These are phyloP conservation scores for Drosophila pseudoobscura DNA, from an alignment of 1,140 invertebrate species.

Conservation along the genomic window DNA sequence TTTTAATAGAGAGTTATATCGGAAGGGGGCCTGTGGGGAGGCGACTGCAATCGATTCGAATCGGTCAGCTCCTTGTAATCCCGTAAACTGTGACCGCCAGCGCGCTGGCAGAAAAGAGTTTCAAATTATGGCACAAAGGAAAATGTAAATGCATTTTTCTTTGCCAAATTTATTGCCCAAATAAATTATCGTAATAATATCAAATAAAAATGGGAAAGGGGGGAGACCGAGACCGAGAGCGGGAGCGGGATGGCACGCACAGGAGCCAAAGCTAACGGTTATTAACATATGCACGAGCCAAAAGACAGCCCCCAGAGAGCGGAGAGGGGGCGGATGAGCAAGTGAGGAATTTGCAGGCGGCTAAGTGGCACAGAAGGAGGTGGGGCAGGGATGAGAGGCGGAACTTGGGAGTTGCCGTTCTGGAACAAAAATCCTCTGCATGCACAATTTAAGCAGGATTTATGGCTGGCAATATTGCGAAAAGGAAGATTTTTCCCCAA, in stretches of 20 bases:
- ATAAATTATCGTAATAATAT: slow-evolving; percentile 82
- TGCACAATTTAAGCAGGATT: slow-evolving; percentile 82
- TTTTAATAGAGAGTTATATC: slow-evolving; percentile 48
- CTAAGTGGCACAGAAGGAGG: slow-evolving; percentile 43
- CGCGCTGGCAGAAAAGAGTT: slow-evolving; percentile 40
- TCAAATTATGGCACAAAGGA: slow-evolving; percentile 71
- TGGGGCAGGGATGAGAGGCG: slow-evolving; percentile 2
- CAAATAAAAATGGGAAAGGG: slow-evolving; percentile 63
- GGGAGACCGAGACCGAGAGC: neutral
- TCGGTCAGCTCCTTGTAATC: slow-evolving; percentile 36
- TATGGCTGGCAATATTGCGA: slow-evolving; percentile 80
- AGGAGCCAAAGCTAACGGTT: slow-evolving; percentile 73
- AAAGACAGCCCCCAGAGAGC: slow-evolving; percentile 48
- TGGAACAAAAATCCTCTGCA: slow-evolving; percentile 82
- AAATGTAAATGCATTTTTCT: slow-evolving; percentile 79
- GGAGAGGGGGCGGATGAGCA: slow-evolving; percentile 13
- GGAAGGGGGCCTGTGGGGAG: neutral
- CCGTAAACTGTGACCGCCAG: slow-evolving; percentile 7
- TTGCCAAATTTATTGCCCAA: slow-evolving; percentile 74
- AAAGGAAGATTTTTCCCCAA: slow-evolving; percentile 52
- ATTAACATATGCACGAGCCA: slow-evolving; percentile 75
- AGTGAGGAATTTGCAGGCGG: slow-evolving; percentile 53
- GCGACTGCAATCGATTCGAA: slow-evolving; percentile 12
- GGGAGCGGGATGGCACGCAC: slow-evolving; percentile 39
- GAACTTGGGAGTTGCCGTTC: slow-evolving; percentile 50